Base-by-base conservation (phyloP, 2,888 invertebrate species). In the Amblyteles armatorius region DNA sequence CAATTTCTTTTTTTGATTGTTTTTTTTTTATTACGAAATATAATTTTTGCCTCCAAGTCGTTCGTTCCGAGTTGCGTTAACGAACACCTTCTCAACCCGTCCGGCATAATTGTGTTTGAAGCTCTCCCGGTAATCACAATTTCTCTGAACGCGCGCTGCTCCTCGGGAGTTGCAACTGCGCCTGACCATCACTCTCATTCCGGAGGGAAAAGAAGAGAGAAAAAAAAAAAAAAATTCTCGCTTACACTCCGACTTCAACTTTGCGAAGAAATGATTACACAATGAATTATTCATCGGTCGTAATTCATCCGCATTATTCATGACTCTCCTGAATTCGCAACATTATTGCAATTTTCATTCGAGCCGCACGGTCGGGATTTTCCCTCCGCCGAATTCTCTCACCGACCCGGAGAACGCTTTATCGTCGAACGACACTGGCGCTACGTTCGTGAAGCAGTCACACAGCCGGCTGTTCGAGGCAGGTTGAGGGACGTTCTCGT, bases 251-350 rank as follows among this genome's bases (percentile, higher is more conserved):
- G 60, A 63, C 69, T 19, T 79, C n/a, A n/a, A 60, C 44, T n/a
- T 44, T 44, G 60, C 29, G 60, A 44, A 44, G 60, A 44, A 44
- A 44, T 44, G 44, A 44, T 44, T 44, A 44, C 44, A 44, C 13
- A 44, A 44, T 44, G 60, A 63, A 74, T 74, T 74, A 71, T 79
- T 79, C 60, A 79, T 79, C 63, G 33, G 50, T 60, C 33, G 71
- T 63, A 48, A 71, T 79, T 63, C n/a, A 16, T 11, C 33, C 44
- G 48, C 69, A 79, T 79, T 79, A 79, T 79, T 79, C 79, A 71
- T 71, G n/a, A 26, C 57, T 57, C 57, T 26, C 11, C 26, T 22
- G 50, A 36, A 50, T 36, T 71, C 36, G 16, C 60, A n/a, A 26
- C 16, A 77, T 33, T 67, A 52, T 19, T 11, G 67, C 50, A 69